Percentiles rank a stretch among this genome's conserved stretches.
These are phyloP conservation scores for Scolanthus callimorphus DNA, from an alignment of 92 coral and sea anemone genomes.

Conservation along the genomic window DNA sequence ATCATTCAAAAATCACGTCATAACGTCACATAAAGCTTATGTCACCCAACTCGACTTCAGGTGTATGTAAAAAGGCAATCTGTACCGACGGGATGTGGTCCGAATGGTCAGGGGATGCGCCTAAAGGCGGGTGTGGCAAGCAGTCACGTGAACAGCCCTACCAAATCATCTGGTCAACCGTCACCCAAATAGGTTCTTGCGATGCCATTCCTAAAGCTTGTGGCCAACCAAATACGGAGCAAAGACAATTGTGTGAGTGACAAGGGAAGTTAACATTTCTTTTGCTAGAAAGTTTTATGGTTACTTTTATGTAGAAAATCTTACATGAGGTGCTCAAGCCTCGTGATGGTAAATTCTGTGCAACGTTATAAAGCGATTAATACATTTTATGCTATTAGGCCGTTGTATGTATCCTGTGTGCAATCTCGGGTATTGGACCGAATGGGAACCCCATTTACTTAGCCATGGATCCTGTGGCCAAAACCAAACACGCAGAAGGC, in stretches of 20 bases:
- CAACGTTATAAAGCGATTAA: no score
- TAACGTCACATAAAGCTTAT: no score
- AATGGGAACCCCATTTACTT: constrained; percentile 60
- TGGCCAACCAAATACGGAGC: constrained; percentile 24
- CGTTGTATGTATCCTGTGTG: constrained; percentile 71
- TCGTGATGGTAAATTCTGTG: neutral
- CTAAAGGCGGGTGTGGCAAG: constrained; percentile 39
- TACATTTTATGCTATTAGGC: no score
- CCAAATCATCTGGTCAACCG: constrained; percentile 12
- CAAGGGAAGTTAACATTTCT: no score
- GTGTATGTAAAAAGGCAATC: constrained; percentile 58
- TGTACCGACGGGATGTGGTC: constrained; percentile 62
- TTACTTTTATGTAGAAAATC: no score
- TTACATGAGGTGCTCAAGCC: no score
- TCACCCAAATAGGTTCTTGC: constrained; percentile 35
- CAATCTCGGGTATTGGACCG: constrained; percentile 67
- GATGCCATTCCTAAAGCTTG: constrained; percentile 31
- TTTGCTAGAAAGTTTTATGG: no score
- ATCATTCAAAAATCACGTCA: no score
- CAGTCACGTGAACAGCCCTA: constrained; percentile 55
- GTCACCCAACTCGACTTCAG: no score
- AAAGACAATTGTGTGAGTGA: constrained; percentile 71
- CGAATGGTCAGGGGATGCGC: constrained; percentile 49
- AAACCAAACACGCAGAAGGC: constrained; percentile 55
- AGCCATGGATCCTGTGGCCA: constrained; percentile 64